Evolutionary conservation across 35 echinoderm and acorn worm genomes (phyloP).

Genomic region (Amphiura filiformis): DNA sequence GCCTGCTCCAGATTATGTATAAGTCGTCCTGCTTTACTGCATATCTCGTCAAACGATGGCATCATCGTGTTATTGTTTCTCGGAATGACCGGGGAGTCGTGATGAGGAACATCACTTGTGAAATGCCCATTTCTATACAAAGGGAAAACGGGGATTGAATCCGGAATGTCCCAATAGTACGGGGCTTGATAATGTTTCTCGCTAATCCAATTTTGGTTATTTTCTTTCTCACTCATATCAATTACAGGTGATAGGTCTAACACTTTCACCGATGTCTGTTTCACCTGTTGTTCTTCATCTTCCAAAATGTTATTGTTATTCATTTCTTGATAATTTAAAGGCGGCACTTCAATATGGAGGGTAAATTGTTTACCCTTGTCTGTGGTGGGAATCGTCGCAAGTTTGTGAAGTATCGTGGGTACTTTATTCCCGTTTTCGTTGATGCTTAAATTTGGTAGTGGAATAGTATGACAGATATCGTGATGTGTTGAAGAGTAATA

Average conservation of each 20-base stretch:
- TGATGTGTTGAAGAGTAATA: not conserved
- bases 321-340: not conserved
- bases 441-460: not conserved
- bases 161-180: not conserved
- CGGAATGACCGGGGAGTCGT: not conserved
- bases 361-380: not conserved
- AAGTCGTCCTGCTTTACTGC: slow-evolving; percentile 27
- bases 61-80: not conserved
- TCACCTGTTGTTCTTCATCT: not conserved
- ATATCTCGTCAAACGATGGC: slow-evolving; percentile 37
- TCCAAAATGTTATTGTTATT: not conserved
- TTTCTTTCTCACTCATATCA: not conserved
- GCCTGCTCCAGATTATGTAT: not conserved
- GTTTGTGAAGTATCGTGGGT: not conserved
- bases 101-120: not conserved
- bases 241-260: not conserved
- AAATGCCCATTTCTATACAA: not conserved
- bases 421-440: not conserved
- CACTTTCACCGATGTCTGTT: not conserved
- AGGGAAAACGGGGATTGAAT: not conserved
- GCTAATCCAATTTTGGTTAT: not conserved
- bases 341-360: not conserved
- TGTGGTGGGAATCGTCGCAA: not conserved
- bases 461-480: not conserved
- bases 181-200: not conserved